phyloP scores from a whole-genome alignment of 1,140 invertebrate species.

The Alviniconcha marisindica region DNA sequence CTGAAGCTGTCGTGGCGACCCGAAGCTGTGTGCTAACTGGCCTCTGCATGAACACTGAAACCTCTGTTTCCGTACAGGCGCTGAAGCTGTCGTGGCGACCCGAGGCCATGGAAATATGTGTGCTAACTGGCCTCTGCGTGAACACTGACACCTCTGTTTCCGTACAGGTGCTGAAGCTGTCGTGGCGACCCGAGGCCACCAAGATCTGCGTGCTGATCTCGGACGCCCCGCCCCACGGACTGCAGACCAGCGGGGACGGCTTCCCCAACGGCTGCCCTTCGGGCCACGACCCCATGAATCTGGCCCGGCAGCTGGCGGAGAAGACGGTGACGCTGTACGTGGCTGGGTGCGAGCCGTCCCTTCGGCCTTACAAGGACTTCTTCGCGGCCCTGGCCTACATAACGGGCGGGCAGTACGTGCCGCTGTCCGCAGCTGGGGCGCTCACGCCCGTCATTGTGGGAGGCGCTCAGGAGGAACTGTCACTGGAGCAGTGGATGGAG shows the following conservation, averaged over 20 bases:
- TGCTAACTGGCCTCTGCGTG: no score
- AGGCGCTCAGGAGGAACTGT: conserved; percentile 69
- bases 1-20: conserved; percentile 66
- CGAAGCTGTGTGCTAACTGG: conserved; percentile 65
- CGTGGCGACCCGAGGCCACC: conserved; percentile 65
- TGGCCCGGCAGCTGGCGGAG: conserved; percentile 59
- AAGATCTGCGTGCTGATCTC: conserved; percentile 69
- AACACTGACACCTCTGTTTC: not conserved
- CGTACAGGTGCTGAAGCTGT: conserved; percentile 55
- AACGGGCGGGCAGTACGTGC: conserved; percentile 72
- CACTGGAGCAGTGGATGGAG: conserved; percentile 64
- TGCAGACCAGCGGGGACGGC: conserved; percentile 44
- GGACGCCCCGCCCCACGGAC: conserved; percentile 70
- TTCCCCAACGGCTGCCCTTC: conserved; percentile 60
- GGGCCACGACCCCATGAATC: conserved; percentile 64
- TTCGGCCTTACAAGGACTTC: conserved; percentile 69
- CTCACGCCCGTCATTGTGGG: conserved; percentile 65
- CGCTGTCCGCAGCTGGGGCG: conserved; percentile 55
- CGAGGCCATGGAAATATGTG: conserved; percentile 67
- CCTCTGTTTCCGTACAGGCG: conserved; percentile 5
- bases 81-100: conserved; percentile 66
- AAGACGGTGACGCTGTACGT: conserved; percentile 67
- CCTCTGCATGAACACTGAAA: no score
- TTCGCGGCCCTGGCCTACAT: conserved; percentile 66
- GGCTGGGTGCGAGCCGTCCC: conserved; percentile 66